Conservation (phyloP, 2,888 invertebrate genomes). For the Metallyticus violacea region DNA sequence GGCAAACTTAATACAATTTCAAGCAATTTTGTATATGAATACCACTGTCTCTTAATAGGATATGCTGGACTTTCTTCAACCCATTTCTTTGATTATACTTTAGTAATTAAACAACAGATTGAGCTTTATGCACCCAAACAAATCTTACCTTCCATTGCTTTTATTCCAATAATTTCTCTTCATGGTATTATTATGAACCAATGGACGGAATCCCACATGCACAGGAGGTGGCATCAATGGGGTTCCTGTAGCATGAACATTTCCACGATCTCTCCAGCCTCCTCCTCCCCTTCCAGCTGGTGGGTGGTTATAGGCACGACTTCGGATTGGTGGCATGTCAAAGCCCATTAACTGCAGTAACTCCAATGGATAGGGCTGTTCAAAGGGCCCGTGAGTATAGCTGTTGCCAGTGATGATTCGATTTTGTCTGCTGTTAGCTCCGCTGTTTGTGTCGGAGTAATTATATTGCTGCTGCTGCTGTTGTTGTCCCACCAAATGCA, state of each 20-base stretch:
- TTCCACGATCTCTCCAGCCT: slow-evolving; percentile 26
- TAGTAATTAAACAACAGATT: no score
- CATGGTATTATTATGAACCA: neutral
- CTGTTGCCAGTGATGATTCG: slow-evolving; percentile 3
- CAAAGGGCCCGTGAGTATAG: slow-evolving; percentile 9
- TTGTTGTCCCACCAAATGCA: slow-evolving; percentile 27
- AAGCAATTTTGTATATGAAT: no score
- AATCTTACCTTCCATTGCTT: slow-evolving; percentile 10
- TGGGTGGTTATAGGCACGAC: slow-evolving; percentile 19
- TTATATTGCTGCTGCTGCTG: slow-evolving; percentile 21
- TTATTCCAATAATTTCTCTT: slow-evolving; percentile 28
- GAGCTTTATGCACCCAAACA: no score
- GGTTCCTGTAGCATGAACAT: neutral
- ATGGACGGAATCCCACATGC: slow-evolving; percentile 16
- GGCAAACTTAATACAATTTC: no score
- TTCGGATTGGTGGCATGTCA: slow-evolving; percentile 30
- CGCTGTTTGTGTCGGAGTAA: neutral
- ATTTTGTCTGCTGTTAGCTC: neutral
- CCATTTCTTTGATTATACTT: no score
- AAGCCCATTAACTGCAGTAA: slow-evolving; percentile 28
- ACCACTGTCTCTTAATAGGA: no score
- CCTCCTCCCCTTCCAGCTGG: slow-evolving; percentile 24
- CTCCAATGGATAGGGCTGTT: slow-evolving; percentile 15
- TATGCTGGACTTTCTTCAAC: no score
- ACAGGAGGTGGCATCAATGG: slow-evolving; percentile 24